phyloP scores from a whole-genome alignment of 2,888 invertebrate species.

The Stenoptilia bipunctidactyla region DNA sequence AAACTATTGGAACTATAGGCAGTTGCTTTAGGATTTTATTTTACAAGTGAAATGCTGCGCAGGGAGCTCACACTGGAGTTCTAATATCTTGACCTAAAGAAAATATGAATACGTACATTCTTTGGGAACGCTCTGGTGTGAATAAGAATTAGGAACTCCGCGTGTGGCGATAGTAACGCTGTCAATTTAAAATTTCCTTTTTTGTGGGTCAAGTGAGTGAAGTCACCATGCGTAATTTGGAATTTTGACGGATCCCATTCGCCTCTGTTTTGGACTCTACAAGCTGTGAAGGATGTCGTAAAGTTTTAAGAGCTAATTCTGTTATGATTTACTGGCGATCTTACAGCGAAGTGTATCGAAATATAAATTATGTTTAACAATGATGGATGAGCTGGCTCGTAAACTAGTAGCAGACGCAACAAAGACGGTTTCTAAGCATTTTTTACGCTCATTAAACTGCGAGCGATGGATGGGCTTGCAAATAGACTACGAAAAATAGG shows the following conservation, averaged over 20 bases:
- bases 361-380: background rate
- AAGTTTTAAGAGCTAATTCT: background rate
- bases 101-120: background rate
- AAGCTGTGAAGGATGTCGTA: too few species aligned
- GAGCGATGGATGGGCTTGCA: too few species aligned
- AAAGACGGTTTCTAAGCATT: too few species aligned
- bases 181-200: background rate
- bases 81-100: background rate
- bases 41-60: background rate
- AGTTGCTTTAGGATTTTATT: background rate
- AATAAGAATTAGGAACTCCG: background rate
- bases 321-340: background rate
- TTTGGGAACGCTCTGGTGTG: background rate
- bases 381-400: background rate
- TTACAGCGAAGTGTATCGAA: background rate
- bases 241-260: too few species aligned
- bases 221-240: too few species aligned
- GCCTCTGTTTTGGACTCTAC: too few species aligned
- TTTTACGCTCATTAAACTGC: too few species aligned
- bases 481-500: too few species aligned
- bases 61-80: background rate
- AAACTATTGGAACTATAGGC: background rate
- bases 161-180: background rate
- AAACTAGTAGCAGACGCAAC: background rate
- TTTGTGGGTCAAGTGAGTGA: background rate